Base-by-base conservation (phyloP, 2,888 invertebrate genomes). In the Peribatodes rhomboidaria region DNA sequence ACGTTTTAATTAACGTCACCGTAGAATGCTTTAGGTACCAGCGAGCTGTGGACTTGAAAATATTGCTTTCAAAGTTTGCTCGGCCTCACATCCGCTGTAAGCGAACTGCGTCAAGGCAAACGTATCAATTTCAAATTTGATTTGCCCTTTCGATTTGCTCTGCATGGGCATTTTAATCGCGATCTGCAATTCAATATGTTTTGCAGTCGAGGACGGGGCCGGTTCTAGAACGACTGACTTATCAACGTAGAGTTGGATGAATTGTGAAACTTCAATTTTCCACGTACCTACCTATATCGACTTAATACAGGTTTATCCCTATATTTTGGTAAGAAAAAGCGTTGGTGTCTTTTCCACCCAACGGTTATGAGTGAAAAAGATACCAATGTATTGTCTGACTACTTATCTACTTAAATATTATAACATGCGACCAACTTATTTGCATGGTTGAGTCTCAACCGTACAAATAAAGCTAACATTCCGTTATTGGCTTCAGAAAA, bases 1-100 rank as follows among this genome's bases (percentile, higher is more conserved):
- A 86, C 83, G 82, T 79, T 86, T 88, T 88, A 91, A 92, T 92
- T 92, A 92, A 87, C 89, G 84, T 85, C 79, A 80, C 85, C 88
- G 85, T 85, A 86, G 84, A 87, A 83, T 70, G 68, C 65, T 68
- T 69, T 69, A 65, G 20, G 20, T 49, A 65, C 66, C 37, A 57
- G 58, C 66, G 14, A 62, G 58, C 57, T 61, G 55, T 52, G 55
- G 54, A 65, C 61, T 60, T 56, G 50, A 50, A 57, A 22, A 50
- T 49, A 14, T 60, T 60, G 33, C 18, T 59, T 52, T 61, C 42
- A 10, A 37, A 50, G 46, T 16, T 46, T 46, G 44, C 31, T 52
- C 11, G 52, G 47, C 47, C 46, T 18, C 61, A 56, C 53, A 56
- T 56, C 52, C 60, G 46, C 52, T 39, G 58, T 49, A 52, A 44